Base-by-base conservation (phyloP, 2,888 invertebrate species). In the Trachelus troglodyta region DNA sequence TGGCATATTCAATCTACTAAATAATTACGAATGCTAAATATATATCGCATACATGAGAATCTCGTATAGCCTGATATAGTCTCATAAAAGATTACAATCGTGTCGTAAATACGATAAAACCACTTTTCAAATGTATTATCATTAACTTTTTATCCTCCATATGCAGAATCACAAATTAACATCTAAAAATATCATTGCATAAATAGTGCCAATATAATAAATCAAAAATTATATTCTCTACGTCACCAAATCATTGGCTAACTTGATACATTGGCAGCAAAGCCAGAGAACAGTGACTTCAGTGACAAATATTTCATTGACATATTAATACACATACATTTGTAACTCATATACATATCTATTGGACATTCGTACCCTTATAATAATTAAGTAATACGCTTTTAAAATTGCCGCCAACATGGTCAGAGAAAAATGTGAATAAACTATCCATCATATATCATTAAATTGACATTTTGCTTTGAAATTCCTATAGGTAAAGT, bases 1-100 rank as follows among this genome's bases (percentile, higher is more conserved):
- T n/a, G 11, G 12, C 34, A 74, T 40, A 33, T 68, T 74, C 12
- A 73, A 30, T 12, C 30, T 77, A 77, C 74, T n/a, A 75, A 74
- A 40, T 23, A 56, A 77, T 77, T 77, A 74, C 34, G 56, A 15
- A 77, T 40, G 56, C 56, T 31, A 34, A 74, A 77, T 74, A 34
- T 73, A 76, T 15, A 76, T 35, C 15, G 11, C 73, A 37, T 15
- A 30, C 30, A 71, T 35, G 71, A 12, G 23, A 34, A 76, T 76
- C 34, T 76, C 11, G 40, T 33, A 31, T 1, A 34, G 12, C 9
- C 11, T 31, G 31, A 33, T 12, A 34, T 31, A 23, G 56, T 23
- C 71, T 4, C 31, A n/a, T 31, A 34, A 71, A 6, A 6, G 56
- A 23, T 56, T 71, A 71, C 31, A 11, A 71, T 23, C 33, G 31